phyloP scores from a whole-genome alignment of 2,113 vertebrate species.

The Hirundichthys speculiger region DNA sequence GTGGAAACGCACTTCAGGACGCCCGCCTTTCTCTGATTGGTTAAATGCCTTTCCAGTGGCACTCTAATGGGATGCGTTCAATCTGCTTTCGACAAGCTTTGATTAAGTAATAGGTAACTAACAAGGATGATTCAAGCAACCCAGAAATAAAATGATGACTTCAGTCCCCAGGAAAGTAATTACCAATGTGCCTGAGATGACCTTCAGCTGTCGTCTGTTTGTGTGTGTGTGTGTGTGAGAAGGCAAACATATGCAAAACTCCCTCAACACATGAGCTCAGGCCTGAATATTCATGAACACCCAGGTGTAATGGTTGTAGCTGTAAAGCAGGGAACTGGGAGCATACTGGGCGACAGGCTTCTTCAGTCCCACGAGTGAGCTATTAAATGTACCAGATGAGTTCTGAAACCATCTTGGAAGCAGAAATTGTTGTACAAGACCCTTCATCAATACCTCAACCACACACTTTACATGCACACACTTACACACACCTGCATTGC shows the following conservation, averaged over 20 bases:
- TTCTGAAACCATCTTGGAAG: no score
- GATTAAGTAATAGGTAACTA: background rate
- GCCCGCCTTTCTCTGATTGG: no score
- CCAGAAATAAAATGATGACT: conserved; percentile 50
- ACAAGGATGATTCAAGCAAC: conserved; percentile 17
- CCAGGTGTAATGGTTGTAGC: conserved; percentile 16
- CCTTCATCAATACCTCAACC: conserved; percentile 16
- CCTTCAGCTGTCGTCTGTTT: no score
- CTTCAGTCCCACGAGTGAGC: background rate
- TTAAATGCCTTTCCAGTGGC: no score
- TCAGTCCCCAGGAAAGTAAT: conserved; percentile 27
- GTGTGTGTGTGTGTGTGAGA: no score
- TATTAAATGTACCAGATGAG: background rate
- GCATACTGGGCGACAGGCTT: no score
- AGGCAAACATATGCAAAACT: no score
- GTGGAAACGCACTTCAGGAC: no score
- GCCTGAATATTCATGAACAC: conserved; percentile 52
- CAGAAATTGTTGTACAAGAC: no score
- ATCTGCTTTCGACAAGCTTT: conserved; percentile 13
- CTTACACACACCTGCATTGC: conserved; percentile 54
- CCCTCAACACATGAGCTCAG: background rate
- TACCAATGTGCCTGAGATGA: conserved; percentile 23
- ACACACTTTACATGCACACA: background rate
- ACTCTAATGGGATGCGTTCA: no score
- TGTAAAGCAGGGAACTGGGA: no score